Conservation (phyloP, 2,888 invertebrate species). For the Cataglyphis cursor region DNA sequence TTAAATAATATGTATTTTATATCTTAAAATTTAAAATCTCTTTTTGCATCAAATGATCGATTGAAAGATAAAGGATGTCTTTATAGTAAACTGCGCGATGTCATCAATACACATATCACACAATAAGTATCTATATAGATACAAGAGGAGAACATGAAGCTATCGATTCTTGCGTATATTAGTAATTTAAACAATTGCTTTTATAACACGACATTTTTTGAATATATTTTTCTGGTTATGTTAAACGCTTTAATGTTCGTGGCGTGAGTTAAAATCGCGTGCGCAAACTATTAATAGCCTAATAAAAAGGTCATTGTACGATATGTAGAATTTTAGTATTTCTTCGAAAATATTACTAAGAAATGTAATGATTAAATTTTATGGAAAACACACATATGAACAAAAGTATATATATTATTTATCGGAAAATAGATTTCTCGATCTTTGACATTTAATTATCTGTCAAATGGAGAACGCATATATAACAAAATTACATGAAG, state of each 20-base stretch:
- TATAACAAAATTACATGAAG: slow-evolving; percentile 12
- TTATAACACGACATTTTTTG: background rate
- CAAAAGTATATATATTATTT: background rate
- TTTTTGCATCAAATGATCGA: background rate
- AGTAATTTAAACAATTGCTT: slow-evolving; percentile 18
- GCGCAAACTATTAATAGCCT: slow-evolving; percentile 3
- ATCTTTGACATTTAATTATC: background rate
- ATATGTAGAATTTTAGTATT: slow-evolving; percentile 12
- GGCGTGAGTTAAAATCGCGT: slow-evolving; percentile 1
- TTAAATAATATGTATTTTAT: background rate
- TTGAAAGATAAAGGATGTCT: background rate
- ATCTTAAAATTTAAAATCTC: background rate
- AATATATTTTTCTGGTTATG: slow-evolving; percentile 10
- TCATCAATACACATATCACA: background rate
- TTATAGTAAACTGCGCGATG: background rate
- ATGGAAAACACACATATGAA: background rate
- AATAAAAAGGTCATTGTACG: background rate
- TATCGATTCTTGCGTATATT: background rate
- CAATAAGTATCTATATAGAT: background rate
- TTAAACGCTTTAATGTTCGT: background rate
- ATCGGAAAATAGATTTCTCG: background rate
- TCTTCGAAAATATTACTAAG: background rate
- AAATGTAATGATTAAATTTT: background rate
- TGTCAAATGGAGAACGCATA: background rate
- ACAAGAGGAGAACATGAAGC: background rate